Conservation (phyloP, 2,113 vertebrate genomes). For the Leuciscus idus region DNA sequence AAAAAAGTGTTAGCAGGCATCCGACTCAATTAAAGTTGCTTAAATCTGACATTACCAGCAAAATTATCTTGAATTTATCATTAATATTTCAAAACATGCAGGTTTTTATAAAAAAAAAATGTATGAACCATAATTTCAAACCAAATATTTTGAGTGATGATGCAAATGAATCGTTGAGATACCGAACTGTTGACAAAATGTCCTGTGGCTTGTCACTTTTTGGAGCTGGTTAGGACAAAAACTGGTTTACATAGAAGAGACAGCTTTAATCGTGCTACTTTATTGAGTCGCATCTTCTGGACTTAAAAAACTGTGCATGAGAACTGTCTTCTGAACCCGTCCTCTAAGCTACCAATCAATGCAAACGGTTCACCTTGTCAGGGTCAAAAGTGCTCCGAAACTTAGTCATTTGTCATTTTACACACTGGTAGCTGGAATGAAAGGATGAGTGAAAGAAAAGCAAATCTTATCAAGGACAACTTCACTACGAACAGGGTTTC, state of each 20-base stretch:
- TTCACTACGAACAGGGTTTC: slow-evolving; percentile 1
- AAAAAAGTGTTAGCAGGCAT: neutral
- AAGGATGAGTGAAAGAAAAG: neutral
- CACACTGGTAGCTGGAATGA: neutral
- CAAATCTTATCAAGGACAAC: neutral
- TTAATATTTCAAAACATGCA: neutral
- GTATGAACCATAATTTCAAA: neutral
- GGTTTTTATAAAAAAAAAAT: neutral
- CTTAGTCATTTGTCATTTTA: slow-evolving; percentile 23
- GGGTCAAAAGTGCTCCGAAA: slow-evolving; percentile 1
- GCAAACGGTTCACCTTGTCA: slow-evolving; percentile 14
- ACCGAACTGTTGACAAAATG: neutral
- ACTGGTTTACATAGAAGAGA: neutral
- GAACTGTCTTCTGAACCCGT: neutral
- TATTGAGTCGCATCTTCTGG: neutral
- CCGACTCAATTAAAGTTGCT: neutral
- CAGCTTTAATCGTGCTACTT: neutral
- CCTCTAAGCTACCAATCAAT: slow-evolving; percentile 9
- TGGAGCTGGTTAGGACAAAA: neutral
- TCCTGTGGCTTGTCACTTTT: neutral
- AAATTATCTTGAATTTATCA: neutral
- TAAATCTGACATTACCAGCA: neutral
- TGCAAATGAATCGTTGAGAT: neutral
- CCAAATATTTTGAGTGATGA: neutral
- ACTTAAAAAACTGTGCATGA: neutral